Conservation (phyloP, 2,888 invertebrate genomes). For the Troglohyphantes excavatus region DNA sequence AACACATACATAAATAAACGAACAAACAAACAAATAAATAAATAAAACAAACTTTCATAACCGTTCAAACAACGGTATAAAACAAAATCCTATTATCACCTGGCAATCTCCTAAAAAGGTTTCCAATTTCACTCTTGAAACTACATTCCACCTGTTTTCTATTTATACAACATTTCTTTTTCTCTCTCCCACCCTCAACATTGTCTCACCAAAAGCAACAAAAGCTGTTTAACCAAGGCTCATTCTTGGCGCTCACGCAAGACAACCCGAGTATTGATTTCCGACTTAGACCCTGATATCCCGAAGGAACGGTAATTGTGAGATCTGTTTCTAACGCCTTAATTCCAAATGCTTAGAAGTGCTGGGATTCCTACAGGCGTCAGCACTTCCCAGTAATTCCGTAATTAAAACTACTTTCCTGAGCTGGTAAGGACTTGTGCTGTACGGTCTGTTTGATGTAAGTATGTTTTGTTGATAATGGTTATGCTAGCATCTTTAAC, state of each 20-base stretch:
- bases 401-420: slow-evolving; percentile 4
- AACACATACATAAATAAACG: too few relatives aligned
- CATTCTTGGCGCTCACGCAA: not conserved
- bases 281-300: not conserved
- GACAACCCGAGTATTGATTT: not conserved
- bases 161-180: not conserved
- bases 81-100: too few relatives aligned
- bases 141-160: not conserved
- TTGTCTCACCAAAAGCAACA: not conserved
- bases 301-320: not conserved
- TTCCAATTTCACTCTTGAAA: not conserved
- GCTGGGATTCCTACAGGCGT: not conserved
- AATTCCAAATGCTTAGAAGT: slow-evolving; percentile 6
- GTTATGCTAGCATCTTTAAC: too few relatives aligned
- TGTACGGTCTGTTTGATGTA: too few relatives aligned
- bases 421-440: too few relatives aligned
- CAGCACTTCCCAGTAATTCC: not conserved
- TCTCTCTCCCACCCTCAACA: not conserved
- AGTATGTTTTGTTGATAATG: too few relatives aligned
- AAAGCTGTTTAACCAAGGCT: not conserved
- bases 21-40: too few relatives aligned
- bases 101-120: too few relatives aligned
- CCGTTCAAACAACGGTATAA: too few relatives aligned
- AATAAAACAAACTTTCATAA: too few relatives aligned
- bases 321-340: not conserved